phyloP scores from a whole-genome alignment of 1,140 invertebrate genomes.

The Monochamus saltuarius region DNA sequence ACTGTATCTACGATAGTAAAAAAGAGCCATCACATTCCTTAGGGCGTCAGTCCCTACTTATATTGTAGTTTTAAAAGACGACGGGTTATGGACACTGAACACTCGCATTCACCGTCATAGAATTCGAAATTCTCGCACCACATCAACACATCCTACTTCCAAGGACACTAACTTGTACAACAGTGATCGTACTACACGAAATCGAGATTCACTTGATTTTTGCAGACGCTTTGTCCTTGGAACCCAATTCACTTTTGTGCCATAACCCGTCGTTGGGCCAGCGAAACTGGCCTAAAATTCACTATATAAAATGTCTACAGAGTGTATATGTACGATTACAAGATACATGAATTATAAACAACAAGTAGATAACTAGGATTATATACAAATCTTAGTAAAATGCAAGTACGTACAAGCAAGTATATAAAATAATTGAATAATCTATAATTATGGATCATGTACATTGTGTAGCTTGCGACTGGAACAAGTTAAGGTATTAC shows the following conservation, averaged over 20 bases:
- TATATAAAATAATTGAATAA: slow-evolving; percentile 53
- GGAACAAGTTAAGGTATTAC: slow-evolving; percentile 25
- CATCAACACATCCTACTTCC: too few relatives aligned
- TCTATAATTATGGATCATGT: slow-evolving; percentile 50
- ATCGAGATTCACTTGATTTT: too few relatives aligned
- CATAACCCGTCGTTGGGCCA: slow-evolving; percentile 4
- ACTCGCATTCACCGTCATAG: too few relatives aligned
- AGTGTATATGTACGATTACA: slow-evolving; percentile 24
- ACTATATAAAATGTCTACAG: slow-evolving; percentile 27
- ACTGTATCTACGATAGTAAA: slow-evolving; percentile 39
- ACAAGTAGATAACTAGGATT: slow-evolving; percentile 32
- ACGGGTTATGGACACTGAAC: neutral
- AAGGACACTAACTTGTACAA: too few relatives aligned
- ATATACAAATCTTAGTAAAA: slow-evolving; percentile 48
- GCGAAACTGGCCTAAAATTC: slow-evolving; percentile 18
- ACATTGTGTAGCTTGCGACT: slow-evolving; percentile 51
- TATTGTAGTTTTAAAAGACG: slow-evolving; percentile 21
- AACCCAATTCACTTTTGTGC: too few relatives aligned
- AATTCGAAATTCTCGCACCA: too few relatives aligned
- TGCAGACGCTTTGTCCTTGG: too few relatives aligned
- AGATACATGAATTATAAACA: slow-evolving; percentile 36
- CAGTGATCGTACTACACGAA: too few relatives aligned
- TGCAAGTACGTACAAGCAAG: slow-evolving; percentile 51
- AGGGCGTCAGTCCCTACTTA: slow-evolving; percentile 40
- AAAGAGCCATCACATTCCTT: slow-evolving; percentile 48